Evolutionary conservation across 2,113 vertebrate species (phyloP).

Genomic region (Plotosus lineatus): DNA sequence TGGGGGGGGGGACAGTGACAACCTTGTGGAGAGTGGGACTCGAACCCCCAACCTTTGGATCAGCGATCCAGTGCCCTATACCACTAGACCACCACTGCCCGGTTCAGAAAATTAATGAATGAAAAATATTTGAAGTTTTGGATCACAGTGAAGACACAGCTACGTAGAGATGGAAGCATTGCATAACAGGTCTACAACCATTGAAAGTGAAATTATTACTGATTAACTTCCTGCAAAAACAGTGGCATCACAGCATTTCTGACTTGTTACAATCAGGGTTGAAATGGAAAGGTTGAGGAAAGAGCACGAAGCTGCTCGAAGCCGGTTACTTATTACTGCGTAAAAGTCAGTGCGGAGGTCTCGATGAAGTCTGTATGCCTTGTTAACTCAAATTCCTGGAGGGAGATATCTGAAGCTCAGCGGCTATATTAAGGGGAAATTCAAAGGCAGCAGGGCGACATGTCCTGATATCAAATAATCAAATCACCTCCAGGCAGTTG

Average conservation of each 20-base stretch:
- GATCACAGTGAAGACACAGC: neutral
- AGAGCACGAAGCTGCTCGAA: neutral
- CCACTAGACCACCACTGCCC: too few species aligned
- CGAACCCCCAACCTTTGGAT: too few species aligned
- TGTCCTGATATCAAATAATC: slow-evolving; percentile 33
- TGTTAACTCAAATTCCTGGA: neutral
- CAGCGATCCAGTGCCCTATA: too few species aligned
- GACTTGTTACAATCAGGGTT: neutral
- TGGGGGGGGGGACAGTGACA: too few species aligned
- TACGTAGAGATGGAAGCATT: neutral
- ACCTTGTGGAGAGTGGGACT: too few species aligned
- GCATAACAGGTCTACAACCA: neutral
- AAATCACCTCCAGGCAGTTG: slow-evolving; percentile 3
- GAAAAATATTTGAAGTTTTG: neutral
- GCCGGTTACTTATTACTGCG: neutral
- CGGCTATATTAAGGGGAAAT: slow-evolving; percentile 27
- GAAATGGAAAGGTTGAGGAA: neutral
- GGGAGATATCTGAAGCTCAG: neutral
- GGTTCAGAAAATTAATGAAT: too few species aligned
- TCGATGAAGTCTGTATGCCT: neutral
- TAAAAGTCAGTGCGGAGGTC: neutral
- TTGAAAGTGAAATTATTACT: neutral
- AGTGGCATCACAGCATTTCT: neutral
- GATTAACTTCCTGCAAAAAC: neutral
- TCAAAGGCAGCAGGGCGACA: slow-evolving; percentile 29